phyloP scores from a whole-genome alignment of 2,113 vertebrate genomes.

The Arvicanthis niloticus region DNA sequence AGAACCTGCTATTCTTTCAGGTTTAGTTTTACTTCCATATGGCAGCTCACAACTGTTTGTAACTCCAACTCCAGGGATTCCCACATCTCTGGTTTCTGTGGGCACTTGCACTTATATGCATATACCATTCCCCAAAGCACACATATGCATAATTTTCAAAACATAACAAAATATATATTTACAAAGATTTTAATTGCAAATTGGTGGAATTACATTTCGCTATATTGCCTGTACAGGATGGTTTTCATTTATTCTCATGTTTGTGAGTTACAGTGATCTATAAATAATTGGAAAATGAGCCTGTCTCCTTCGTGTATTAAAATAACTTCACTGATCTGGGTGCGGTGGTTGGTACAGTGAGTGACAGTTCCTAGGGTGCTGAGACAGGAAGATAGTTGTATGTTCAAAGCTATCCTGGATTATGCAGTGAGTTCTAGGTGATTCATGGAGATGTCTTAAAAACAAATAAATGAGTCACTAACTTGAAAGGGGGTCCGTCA shows the following conservation, averaged over 20 bases:
- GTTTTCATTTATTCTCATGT: background rate
- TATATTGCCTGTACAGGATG: background rate
- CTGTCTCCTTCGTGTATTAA: background rate
- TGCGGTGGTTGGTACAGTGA: background rate
- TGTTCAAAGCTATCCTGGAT: background rate
- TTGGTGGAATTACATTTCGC: background rate
- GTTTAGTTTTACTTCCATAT: background rate
- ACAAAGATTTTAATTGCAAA: background rate
- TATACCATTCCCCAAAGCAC: background rate
- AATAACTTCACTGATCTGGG: background rate
- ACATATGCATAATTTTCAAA: background rate
- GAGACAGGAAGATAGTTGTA: background rate
- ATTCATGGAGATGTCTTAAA: background rate
- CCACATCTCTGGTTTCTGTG: too few species aligned
- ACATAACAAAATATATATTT: background rate
- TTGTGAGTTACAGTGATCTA: background rate
- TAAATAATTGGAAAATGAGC: background rate
- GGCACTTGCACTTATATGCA: too few species aligned
- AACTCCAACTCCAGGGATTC: background rate
- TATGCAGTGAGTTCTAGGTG: background rate
- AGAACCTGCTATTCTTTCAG: background rate
- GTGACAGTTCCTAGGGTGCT: too few species aligned
- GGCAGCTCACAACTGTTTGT: background rate
- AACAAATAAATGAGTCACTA: background rate
- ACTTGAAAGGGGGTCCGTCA: background rate